Percentiles rank a stretch among this genome's conserved stretches.
Evolutionary conservation across 2,113 vertebrate species (phyloP).

Genomic region (Scytalopus superciliaris): DNA sequence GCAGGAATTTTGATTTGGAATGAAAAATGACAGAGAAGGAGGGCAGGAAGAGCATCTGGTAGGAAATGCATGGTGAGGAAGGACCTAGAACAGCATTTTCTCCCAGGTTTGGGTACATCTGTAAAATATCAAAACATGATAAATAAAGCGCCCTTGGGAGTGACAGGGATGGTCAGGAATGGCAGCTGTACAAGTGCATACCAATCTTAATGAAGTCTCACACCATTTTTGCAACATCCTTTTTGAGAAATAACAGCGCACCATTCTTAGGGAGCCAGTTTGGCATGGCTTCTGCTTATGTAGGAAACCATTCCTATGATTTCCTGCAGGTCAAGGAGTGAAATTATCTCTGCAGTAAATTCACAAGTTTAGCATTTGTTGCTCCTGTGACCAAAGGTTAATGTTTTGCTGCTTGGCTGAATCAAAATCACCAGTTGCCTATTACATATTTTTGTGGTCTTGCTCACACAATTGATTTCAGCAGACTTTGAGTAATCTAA

Average conservation of each 20-base stretch:
- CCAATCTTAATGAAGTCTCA: neutral
- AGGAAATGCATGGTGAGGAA: neutral
- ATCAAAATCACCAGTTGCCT: constrained; percentile 25
- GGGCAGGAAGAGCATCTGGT: neutral
- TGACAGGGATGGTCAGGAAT: neutral
- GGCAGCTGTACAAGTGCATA: neutral
- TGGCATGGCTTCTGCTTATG: neutral
- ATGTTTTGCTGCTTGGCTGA: constrained; percentile 21
- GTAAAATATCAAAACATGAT: neutral
- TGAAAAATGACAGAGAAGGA: neutral
- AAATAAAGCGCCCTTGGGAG: neutral
- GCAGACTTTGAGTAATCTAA: neutral
- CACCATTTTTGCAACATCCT: neutral
- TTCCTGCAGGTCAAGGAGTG: neutral
- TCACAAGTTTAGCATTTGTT: constrained; percentile 15
- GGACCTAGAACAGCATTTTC: neutral
- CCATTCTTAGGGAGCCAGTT: neutral
- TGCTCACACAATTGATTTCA: neutral
- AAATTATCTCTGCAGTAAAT: constrained; percentile 7
- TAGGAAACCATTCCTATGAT: neutral
- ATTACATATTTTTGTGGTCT: constrained; percentile 6
- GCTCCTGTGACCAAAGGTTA: constrained; percentile 47
- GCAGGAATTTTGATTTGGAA: neutral
- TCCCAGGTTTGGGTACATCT: neutral
- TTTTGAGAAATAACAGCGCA: neutral